A percentile compares a stretch with the other conserved stretches of the same genome.
phyloP scores from a whole-genome alignment of 2,113 vertebrate species.

The Coptodon rendalli region DNA sequence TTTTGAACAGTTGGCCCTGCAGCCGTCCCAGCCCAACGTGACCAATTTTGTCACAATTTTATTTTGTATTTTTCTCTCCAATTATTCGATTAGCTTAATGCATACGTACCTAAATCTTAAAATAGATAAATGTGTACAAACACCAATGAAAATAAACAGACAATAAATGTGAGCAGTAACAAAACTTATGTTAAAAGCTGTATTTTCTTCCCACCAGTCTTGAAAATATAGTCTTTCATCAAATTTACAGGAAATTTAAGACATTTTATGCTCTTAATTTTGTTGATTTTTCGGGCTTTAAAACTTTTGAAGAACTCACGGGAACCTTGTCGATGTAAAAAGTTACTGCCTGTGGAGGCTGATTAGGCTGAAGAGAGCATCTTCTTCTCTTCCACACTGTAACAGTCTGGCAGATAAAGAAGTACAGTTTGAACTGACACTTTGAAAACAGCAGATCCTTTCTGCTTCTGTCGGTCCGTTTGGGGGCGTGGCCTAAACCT shows the following conservation, averaged over 20 bases:
- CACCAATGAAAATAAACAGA: neutral
- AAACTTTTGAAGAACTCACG: fast-evolving
- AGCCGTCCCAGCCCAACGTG: fast-evolving
- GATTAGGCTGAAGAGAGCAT: neutral
- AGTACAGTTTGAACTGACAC: neutral
- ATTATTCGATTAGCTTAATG: neutral
- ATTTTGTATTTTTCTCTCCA: neutral
- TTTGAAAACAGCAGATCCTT: neutral
- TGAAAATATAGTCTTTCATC: neutral
- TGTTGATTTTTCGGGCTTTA: fast-evolving
- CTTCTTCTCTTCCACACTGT: neutral
- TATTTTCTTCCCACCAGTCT: neutral
- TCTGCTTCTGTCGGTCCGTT: neutral
- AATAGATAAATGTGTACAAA: neutral
- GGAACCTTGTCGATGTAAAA: fast-evolving
- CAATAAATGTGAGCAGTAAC: fast-evolving
- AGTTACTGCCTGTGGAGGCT: neutral
- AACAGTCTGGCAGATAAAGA: neutral
- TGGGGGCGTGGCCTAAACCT: neutral
- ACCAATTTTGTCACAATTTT: neutral
- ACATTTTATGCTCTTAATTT: neutral
- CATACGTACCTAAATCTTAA: neutral
- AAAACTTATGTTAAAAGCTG: neutral
- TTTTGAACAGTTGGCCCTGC: neutral
- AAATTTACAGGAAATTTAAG: neutral